These are phyloP conservation scores for Montipora cactus DNA, from an alignment of 64 coral and sea anemone species.

Conservation along the genomic window DNA sequence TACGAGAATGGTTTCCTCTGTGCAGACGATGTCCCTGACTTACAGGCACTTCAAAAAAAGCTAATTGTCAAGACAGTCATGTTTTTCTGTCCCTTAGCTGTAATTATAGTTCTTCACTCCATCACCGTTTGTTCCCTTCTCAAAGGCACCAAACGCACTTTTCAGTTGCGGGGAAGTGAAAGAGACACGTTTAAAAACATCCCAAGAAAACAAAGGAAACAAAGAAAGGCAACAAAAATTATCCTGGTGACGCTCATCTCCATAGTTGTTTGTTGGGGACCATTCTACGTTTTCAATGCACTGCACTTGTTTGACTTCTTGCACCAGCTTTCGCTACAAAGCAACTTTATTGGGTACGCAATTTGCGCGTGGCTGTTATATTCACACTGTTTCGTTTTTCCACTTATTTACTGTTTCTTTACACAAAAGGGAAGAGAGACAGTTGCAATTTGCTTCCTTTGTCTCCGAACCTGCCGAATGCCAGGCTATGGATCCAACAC, in stretches of 20 bases:
- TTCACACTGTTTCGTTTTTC: constrained; percentile 26
- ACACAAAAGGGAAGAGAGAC: constrained; percentile 35
- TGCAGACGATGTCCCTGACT: background rate
- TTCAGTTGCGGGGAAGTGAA: background rate
- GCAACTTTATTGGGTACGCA: background rate
- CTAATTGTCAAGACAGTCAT: background rate
- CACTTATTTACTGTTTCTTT: constrained; percentile 25
- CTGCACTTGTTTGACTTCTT: background rate
- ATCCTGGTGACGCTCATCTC: constrained; percentile 13
- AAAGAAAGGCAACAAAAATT: constrained; percentile 36
- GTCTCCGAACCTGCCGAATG: constrained; percentile 12
- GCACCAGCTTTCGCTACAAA: too few relatives aligned
- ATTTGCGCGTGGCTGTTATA: constrained; percentile 19
- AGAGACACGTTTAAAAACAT: background rate
- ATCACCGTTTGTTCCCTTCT: background rate
- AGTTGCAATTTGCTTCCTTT: background rate
- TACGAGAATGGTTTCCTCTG: background rate
- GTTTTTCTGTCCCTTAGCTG: background rate
- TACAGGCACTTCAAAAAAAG: background rate
- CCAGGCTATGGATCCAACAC: background rate
- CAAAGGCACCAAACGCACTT: background rate
- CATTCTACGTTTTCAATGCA: background rate
- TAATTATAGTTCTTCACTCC: constrained; percentile 18
- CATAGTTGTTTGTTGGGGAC: constrained; percentile 23
- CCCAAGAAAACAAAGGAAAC: constrained; percentile 6